Conservation (phyloP, 2,113 vertebrate genomes). For the Egretta garzetta region DNA sequence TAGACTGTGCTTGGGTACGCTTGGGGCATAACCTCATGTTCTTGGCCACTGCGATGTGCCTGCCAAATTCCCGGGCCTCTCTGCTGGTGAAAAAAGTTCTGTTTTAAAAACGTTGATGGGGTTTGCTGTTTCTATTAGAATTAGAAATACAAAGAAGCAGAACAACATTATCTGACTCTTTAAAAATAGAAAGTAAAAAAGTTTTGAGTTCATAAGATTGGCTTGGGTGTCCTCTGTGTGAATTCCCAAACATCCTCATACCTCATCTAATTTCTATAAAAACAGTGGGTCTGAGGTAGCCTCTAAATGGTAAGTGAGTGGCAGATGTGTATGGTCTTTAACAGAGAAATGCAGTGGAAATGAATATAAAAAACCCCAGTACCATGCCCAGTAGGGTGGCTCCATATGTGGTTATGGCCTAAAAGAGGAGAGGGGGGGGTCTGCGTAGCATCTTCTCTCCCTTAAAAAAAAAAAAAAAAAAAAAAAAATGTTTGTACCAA, state of each 20-base stretch:
- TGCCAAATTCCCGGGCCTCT: neutral
- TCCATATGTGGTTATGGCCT: neutral
- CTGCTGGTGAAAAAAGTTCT: neutral
- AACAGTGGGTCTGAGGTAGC: neutral
- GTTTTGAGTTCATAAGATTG: neutral
- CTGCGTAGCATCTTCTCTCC: neutral
- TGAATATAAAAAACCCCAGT: neutral
- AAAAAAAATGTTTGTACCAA: no score
- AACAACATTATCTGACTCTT: neutral
- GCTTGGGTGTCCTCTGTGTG: neutral
- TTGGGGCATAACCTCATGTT: neutral
- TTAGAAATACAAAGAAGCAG: neutral
- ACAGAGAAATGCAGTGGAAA: neutral
- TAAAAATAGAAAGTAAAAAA: neutral
- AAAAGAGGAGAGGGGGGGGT: neutral
- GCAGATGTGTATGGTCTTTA: neutral
- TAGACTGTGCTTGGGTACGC: rapidly evolving
- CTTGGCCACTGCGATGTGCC: neutral
- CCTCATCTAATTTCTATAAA: neutral
- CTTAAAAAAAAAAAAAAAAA: neutral
- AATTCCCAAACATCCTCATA: neutral
- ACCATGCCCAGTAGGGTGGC: neutral
- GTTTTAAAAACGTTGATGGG: neutral
- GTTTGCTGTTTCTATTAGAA: neutral
- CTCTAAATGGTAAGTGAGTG: neutral